Conservation (phyloP, 1,140 invertebrate species). For the Cyclina sinensis region DNA sequence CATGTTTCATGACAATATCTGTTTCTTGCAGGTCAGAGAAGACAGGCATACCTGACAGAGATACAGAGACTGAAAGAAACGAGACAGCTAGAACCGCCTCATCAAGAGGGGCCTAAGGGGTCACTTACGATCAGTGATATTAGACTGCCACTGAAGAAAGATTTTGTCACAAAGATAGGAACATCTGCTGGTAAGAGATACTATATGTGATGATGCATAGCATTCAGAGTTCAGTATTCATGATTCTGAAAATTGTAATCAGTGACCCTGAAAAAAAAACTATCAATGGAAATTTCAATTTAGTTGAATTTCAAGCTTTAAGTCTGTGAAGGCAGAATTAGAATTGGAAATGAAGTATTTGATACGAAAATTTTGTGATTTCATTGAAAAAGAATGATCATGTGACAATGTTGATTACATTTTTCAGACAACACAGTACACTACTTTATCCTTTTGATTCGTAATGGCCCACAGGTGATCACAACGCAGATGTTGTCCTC, state of each 20-base stretch:
- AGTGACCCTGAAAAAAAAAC: no score
- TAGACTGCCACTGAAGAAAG: slow-evolving; percentile 93
- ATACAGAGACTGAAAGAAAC: slow-evolving; percentile 94
- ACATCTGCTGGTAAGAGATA: slow-evolving; percentile 81
- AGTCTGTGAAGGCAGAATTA: no score
- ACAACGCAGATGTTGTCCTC: slow-evolving; percentile 90
- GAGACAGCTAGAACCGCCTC: slow-evolving; percentile 88
- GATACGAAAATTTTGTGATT: no score
- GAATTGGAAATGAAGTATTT: no score
- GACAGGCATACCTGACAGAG: slow-evolving; percentile 94
- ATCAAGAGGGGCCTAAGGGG: slow-evolving; percentile 89
- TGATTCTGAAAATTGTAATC: no score
- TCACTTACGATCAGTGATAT: slow-evolving; percentile 93
- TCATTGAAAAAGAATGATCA: no score
- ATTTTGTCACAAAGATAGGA: slow-evolving; percentile 87
- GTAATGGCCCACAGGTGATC: slow-evolving; percentile 94
- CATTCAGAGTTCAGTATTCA: no score
- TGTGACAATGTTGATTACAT: neutral
- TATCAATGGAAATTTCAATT: no score
- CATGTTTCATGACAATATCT: no score
- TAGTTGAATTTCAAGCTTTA: no score
- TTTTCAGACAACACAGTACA: slow-evolving; percentile 91
- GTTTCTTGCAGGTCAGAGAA: slow-evolving; percentile 91
- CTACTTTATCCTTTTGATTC: slow-evolving; percentile 94
- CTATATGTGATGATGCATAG: no score